phyloP scores from a whole-genome alignment of 2,113 vertebrate species.

The Gracilinanus agilis region DNA sequence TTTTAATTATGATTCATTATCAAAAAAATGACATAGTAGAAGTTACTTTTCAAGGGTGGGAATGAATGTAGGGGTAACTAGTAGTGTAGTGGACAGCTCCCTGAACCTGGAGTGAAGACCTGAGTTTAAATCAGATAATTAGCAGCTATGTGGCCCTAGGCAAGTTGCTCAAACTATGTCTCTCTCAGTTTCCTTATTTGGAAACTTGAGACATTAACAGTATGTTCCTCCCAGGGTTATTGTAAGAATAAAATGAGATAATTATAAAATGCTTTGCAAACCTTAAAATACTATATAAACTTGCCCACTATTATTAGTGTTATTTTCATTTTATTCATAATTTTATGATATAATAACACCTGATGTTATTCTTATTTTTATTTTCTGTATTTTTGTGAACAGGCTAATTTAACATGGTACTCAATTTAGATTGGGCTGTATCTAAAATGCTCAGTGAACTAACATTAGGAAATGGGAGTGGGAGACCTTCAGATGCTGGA shows the following conservation, averaged over 20 bases:
- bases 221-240: not conserved
- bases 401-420: conserved; percentile 8
- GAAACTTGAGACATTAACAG: not conserved
- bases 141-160: not conserved
- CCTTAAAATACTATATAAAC: not conserved
- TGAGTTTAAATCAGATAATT: not conserved
- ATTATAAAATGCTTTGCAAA: not conserved
- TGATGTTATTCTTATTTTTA: not conserved
- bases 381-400: not conserved
- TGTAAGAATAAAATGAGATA: not conserved
- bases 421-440: conserved; percentile 4
- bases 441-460: not conserved
- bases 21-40: not conserved
- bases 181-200: not conserved
- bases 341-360: not conserved
- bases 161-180: not conserved
- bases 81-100: not conserved
- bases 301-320: not conserved
- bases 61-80: not conserved
- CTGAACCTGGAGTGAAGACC: not conserved
- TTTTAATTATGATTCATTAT: not conserved
- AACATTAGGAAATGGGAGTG: conserved; percentile 44
- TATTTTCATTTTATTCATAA: not conserved
- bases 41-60: not conserved
- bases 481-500: conserved; percentile 43